Evolutionary conservation across 2,797 vertebrate genomes (phyloP), one percentile per base, ranked within the genome.

Genomic region (Steatocranus sp.): DNA sequence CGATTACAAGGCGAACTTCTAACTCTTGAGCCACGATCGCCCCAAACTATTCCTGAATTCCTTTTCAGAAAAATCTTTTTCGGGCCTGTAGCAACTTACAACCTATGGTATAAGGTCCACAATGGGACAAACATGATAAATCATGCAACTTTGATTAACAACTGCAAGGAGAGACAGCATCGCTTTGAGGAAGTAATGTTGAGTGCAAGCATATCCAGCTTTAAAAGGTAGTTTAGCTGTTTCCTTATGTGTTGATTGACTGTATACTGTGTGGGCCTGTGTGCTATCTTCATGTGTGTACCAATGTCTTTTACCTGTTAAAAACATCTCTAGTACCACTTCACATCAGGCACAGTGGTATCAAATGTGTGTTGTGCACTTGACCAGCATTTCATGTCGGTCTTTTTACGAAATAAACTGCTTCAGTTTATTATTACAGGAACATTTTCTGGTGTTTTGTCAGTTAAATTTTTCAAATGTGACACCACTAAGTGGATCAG

Each of bases 391-490:
- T 61, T 61, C 4, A 61, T 36, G 18, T 20, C 4, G 11, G 58
- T 43, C 63, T 43, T 43, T 68, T 68, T 43, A 17, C 2, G 0
- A 11, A 68, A 68, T 7, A 68, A 25, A 4, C 9, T 68, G 63
- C 23, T 43, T 43, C 20, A 10, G 9, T 27, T 43, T 43, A 15
- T 63, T 68, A 68, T 68, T 43, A 25, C 20, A 7, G 38, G 10
- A 68, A 43, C 9, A 43, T 68, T 68, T 68, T 68, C 36, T 68
- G 38, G 38, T 43, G 9, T 68, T 68, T 68, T 25, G 5, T 68
- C 20, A 68, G 20, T 68, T 43, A 68, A 0, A 11, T 43, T 43
- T 43, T 70, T 70, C 38, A 70, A 25, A 43, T 25, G 36, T 7
- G 36, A 68, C 14, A 25, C 20, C 14, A 43, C 63, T 43, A 43